Base-by-base conservation (phyloP, 1,140 invertebrate genomes). In the Drosophila aff. region DNA sequence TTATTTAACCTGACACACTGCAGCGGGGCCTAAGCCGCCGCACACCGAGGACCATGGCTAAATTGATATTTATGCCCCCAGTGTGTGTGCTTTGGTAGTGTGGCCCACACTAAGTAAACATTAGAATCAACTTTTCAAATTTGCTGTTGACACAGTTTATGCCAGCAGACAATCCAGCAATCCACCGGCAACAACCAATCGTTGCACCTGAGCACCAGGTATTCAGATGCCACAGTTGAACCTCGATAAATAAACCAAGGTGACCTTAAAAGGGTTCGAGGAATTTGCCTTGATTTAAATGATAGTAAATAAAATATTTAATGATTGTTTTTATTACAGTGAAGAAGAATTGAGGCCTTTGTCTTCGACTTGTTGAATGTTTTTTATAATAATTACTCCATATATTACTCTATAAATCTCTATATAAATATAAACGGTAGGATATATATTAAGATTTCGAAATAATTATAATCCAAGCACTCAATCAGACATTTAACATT, bases 61-160 rank as follows among this genome's bases (percentile, higher is more conserved):
- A 89, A 80, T 83, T 87, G 64, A 81, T 72, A 72, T 72, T 73
- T 52, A 66, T 69, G 47, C 33, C 26, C 26, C 47, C 18, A 10
- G 38, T 18, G 49, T 58, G 57, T 44, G 57, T 44, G 63, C 9
- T 50, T 50, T 50, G 49, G 49, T 31, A 52, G 62, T 72, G 74
- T 76, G 53, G 82, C 79, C 82, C 67, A 79, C 69, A 79, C 71
- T 69, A 63, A 77, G 84, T 58, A 78, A 87, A 89, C 77, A 87
- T 67, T 65, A 80, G 82, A 87, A 89, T 89, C 83, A 87, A 84
- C 84, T 89, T 89, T 87, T 87, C 81, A 72, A 89, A 87, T 83
- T 89, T 75, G 77, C 81, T 80, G 83, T 83, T 87, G 83, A 87
- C 83, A 87, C 83, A 89, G 83, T 87, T 87, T 89, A 78, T 62